phyloP scores from a whole-genome alignment of 2,797 vertebrate genomes.

The Hafferia zeledoni region DNA sequence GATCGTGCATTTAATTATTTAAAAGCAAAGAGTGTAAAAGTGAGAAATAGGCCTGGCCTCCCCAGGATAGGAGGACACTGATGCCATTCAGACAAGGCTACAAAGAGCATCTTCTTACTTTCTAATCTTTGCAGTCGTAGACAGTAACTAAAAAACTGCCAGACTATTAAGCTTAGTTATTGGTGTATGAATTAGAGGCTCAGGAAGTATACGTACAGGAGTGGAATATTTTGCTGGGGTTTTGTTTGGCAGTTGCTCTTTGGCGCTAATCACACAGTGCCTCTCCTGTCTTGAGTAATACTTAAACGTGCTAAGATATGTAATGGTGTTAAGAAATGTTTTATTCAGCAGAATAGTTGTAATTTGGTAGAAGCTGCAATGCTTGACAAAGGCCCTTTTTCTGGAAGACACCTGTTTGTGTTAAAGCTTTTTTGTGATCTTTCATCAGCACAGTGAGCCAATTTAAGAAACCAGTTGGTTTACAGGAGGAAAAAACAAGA shows the following conservation, averaged over 20 bases:
- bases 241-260: neutral
- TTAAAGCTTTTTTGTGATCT: neutral
- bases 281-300: conserved; percentile 31
- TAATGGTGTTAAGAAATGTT: conserved; percentile 37
- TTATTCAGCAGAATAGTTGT: conserved; percentile 3
- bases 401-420: neutral
- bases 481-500: neutral
- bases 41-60: neutral
- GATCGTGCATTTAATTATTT: neutral
- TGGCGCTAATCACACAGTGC: neutral
- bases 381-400: neutral
- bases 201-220: neutral
- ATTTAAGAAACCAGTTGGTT: neutral
- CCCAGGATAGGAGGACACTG: neutral
- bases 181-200: neutral
- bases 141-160: neutral
- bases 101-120: neutral
- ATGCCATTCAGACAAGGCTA: neutral
- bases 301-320: neutral
- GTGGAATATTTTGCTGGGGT: neutral
- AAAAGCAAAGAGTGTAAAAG: neutral
- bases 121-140: neutral
- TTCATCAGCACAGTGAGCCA: neutral
- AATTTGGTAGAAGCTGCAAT: conserved; percentile 9
- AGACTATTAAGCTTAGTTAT: neutral